Base-by-base conservation (phyloP, 2,888 invertebrate species). In the Achlya flavicornis region DNA sequence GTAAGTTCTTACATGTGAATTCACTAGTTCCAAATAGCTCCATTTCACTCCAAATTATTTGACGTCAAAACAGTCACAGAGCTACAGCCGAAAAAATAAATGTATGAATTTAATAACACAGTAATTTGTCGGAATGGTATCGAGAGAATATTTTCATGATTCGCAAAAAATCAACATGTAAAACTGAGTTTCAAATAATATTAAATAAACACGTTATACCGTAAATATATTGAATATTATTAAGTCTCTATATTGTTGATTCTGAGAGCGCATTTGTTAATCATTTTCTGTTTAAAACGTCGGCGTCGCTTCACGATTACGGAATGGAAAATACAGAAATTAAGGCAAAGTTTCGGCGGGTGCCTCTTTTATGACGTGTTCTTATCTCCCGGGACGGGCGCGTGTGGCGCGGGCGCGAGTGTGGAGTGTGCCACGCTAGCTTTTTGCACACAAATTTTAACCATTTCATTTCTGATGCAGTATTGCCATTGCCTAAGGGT, bases 281-380 rank as follows among this genome's bases (percentile, higher is more conserved):
- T 79, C 77, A 77, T 77, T 78, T 77, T 78, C 81, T 81, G 77
- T 80, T 82, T 79, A 82, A 81, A 78, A 73, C 73, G 75, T 78
- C 80, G 76, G 73, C 73, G 75, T 78, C 80, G 76, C 74, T 76
- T 69, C 77, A 77, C 81, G 83, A 87, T 86, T 85, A 83, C 80
- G 74, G 73, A 86, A 83, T 84, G 86, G 84, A 82, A 85, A 85
- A 86, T 85, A 85, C 82, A 84, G 85, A 86, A 88, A 90, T 89
- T 87, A 87, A 86, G 83, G 84, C 84, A 85, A 90, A 91, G 87
- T 92, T 91, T 89, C 76, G 87, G 87, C 80, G 84, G 84, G 82
- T 80, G 83, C 80, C 87, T 88, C 89, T 89, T 90, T 90, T 91
- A 91, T 90, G 91, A 89, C 85, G 87, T 89, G 89, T 89, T 86